Base-by-base conservation (phyloP, 2,113 vertebrate species). In the Xiphias gladius region DNA sequence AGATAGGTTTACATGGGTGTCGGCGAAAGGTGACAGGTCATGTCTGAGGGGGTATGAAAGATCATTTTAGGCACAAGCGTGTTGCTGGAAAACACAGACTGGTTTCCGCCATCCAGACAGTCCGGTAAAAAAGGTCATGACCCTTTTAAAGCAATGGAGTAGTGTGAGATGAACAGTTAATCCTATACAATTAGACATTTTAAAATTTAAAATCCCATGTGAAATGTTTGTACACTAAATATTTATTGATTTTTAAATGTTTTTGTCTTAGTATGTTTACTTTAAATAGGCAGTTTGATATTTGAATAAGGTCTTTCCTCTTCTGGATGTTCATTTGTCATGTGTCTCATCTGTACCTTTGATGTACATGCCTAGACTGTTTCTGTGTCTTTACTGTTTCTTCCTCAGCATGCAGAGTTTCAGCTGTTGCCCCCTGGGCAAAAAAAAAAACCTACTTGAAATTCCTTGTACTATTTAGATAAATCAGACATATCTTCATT, bases 401-500 rank as follows among this genome's bases (percentile, higher is more conserved):
- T 66, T 58, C 20, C 35, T 71, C 48, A 24, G 39, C 43, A 2
- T 57, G 28, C 61, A 57, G 24, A 16, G 26, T 70, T 41, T 85
- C 76, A 54, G 77, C 85, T 76, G 69, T 70, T 84, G 66, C 81
- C 86, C 64, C 66, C 58, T 1, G 57, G 82, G 54, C 66, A 72
- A 30, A 68, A 66, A 76, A 73, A 64, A 35, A 3, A 24, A 12
- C 10, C n/a, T 54, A 41, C 62, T 70, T 2, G 3, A 28, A 76
- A 59, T 54, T 32, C 26, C 48, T 39, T 11, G 30, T 86, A 83
- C 79, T 86, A 59, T 79, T 86, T 79, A 43, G 63, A 70, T 86
- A 69, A 82, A 91, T 90, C 75, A 22, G 73, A 79, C 64, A 19
- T 61, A 79, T 69, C 19, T 76, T 76, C 43, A 70, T 81, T 62